Percentiles rank a stretch among this genome's conserved stretches.
Evolutionary conservation across 2,797 vertebrate species (phyloP).

Genomic region (Diglossa cyanea): DNA sequence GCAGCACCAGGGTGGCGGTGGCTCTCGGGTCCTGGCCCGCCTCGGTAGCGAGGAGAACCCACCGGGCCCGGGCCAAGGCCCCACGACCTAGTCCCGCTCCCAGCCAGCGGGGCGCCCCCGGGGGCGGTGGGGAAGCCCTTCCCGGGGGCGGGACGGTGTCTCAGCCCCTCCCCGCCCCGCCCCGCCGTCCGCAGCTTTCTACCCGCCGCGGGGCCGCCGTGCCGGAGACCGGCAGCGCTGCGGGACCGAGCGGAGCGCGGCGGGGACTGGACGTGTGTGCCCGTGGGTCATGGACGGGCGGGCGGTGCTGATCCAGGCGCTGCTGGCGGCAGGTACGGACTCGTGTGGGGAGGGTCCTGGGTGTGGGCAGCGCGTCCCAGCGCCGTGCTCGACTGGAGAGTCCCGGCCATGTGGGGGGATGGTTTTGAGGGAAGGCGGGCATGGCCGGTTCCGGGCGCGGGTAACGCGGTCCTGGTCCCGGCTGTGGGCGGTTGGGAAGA

Average conservation of each 20-base stretch:
- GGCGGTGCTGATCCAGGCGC: neutral
- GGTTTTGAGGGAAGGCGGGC: neutral
- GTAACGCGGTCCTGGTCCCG: neutral
- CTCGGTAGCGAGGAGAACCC: neutral
- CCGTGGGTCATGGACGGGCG: neutral
- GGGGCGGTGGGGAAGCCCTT: neutral
- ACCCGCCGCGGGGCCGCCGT: neutral
- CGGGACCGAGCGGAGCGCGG: neutral
- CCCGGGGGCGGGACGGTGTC: neutral
- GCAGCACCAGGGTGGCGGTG: too few relatives aligned
- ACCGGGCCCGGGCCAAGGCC: fast-evolving
- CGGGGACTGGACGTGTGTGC: neutral
- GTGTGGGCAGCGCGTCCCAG: neutral
- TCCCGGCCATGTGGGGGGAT: neutral
- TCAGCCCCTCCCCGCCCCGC: neutral
- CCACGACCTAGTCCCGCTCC: fast-evolving
- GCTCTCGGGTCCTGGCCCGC: neutral
- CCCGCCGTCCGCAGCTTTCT: neutral
- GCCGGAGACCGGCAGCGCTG: neutral
- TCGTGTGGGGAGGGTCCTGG: neutral
- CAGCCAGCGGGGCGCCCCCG: too few relatives aligned
- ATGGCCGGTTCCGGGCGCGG: neutral
- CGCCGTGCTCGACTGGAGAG: too few relatives aligned
- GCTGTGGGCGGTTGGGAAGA: neutral
- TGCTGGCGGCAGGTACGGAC: neutral